These are phyloP conservation scores for Riparia riparia DNA, from an alignment of 2,113 vertebrate genomes.

Conservation along the genomic window DNA sequence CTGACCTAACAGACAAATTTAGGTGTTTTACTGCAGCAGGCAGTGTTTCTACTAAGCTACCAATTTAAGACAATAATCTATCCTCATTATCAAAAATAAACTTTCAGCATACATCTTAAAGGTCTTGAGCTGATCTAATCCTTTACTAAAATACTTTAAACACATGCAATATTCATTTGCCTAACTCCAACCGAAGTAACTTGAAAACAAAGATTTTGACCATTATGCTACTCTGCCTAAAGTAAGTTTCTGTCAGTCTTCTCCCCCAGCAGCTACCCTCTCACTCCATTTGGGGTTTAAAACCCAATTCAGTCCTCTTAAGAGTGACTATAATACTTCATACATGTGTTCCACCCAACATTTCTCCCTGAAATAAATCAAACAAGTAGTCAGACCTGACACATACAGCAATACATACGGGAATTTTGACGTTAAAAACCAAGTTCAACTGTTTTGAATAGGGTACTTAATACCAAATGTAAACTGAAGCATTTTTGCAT, in stretches of 20 bases:
- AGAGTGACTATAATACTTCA: not conserved
- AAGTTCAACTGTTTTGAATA: not conserved
- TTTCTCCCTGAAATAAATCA: slow-evolving; percentile 28
- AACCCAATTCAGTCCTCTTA: not conserved
- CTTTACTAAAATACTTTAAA: not conserved
- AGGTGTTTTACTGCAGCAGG: not conserved
- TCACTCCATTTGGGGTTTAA: not conserved
- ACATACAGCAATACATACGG: not conserved
- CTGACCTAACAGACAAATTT: not conserved
- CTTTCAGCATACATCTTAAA: not conserved
- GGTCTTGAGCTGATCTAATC: not conserved
- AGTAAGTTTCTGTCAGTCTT: not conserved
- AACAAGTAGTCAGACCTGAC: not conserved
- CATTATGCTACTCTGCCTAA: not conserved
- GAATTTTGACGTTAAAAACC: not conserved
- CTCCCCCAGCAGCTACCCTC: not conserved
- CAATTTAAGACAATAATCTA: not conserved
- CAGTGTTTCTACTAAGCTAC: not conserved
- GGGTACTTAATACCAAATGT: not conserved
- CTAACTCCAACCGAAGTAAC: not conserved
- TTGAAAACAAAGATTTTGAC: not conserved
- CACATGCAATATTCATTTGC: not conserved
- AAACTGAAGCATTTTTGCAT: not conserved
- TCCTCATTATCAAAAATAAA: not conserved
- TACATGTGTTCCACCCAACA: not conserved